Base-by-base conservation (phyloP, 2,113 vertebrate genomes). In the Zingel zingel region DNA sequence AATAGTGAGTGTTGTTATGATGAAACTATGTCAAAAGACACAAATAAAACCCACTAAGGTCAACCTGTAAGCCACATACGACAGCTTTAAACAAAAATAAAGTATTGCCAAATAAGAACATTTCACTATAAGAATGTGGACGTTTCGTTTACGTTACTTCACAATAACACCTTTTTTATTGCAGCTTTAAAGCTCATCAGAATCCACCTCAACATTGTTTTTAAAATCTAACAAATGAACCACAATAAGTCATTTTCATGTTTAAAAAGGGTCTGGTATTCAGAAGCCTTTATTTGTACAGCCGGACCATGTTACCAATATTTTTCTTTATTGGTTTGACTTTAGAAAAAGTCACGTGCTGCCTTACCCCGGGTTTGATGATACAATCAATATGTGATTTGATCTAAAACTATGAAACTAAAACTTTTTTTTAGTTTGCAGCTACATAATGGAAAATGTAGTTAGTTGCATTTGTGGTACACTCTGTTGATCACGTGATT, bases 1-100 rank as follows among this genome's bases (percentile, higher is more conserved):
- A 89, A 93, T 93, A 91, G 71, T 58, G 2, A 18, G 70, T 39
- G 51, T 39, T 84, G 81, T 74, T 66, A 25, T 64, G 58, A 76
- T 84, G 78, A 79, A 75, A 76, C 53, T 36, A 79, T 64, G 48
- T 82, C 79, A 83, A 82, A 81, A 79, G 81, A 65, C 80, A 78
- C 69, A 76, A 77, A 84, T 43, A 81, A 62, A 84, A 74, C 11
- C 36, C 74, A 74, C 21, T 11, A 25, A 83, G 75, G 79, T 85
- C 79, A 85, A 58, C 33, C 16, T 43, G n/a, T n/a, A 39, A 16
- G 39, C 23, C 21, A 57, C 45, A 82, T 39, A 73, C 10, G 54
- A 63, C 18, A 30, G 10, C 7, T 65, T 50, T 23, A 53, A 45
- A 76, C 36, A 47, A 36, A 33, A 43, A 76, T 5, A 23, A 11